phyloP scores from a whole-genome alignment of 2,113 vertebrate species.

The Promerops cafer region DNA sequence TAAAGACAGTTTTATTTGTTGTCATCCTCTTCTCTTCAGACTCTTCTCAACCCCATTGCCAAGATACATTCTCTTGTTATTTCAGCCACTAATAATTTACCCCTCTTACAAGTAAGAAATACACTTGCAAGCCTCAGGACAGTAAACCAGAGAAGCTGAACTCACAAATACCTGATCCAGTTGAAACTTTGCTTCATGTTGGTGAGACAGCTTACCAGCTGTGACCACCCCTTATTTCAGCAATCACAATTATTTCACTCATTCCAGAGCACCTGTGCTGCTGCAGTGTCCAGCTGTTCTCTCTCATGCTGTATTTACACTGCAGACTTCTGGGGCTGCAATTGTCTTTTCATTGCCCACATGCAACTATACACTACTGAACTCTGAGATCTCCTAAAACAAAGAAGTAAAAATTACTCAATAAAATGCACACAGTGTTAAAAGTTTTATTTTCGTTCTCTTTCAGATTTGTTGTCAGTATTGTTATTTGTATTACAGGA shows the following conservation, averaged over 20 bases:
- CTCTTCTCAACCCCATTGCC: not conserved
- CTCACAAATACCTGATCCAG: constrained; percentile 3
- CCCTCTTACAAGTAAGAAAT: not conserved
- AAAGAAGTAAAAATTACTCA: not conserved
- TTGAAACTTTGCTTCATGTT: not conserved
- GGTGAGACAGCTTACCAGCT: not conserved
- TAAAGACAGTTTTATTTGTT: not conserved
- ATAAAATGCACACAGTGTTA: not conserved
- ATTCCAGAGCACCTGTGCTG: not conserved
- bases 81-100: not conserved
- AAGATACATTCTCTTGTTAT: not conserved
- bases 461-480: not conserved
- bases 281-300: constrained; percentile 6
- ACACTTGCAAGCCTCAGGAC: not conserved
- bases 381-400: not conserved
- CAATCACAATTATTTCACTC: not conserved
- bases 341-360: not conserved
- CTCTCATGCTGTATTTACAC: not conserved
- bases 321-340: not conserved
- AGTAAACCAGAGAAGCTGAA: not conserved
- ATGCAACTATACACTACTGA: not conserved
- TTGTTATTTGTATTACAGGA: not conserved
- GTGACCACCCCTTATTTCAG: not conserved
- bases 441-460: not conserved
- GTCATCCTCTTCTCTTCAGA: not conserved